Evolutionary conservation across 2,888 invertebrate genomes (phyloP), one percentile per base, ranked within the genome.

Genomic region (Agrochola lychnidis): DNA sequence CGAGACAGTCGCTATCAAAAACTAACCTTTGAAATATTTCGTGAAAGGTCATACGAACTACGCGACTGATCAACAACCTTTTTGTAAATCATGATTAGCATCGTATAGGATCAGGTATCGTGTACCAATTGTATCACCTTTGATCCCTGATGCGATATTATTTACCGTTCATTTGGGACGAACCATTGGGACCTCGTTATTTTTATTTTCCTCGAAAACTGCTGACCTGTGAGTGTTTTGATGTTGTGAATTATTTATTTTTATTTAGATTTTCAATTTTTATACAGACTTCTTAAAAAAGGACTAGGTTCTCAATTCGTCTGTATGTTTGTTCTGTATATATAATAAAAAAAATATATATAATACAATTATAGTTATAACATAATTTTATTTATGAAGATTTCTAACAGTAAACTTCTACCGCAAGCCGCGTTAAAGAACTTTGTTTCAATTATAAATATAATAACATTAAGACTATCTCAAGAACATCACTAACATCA

Each of bases 91-190:
- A 42, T 68, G 45, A 74, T 62, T 79, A 68, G 42, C 68, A 79
- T 79, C 51, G 51, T 16, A 45, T 30, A 63, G 56, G 40, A 9
- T 53, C n/a, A 14, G 30, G 51, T 66, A 57, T 51, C 62, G 36
- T 25, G 42, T 30, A 19, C 5, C 19, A 19, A 30, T 63, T 30
- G 16, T 1, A 63, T 70, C 40, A 62, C 42, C 67, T 81, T 81
- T 81, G 80, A 81, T 81, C 76, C 14, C 6, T 63, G 81, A 76
- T 40, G 70, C 76, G 68, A 59, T 53, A 16, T 53, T 81, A 64
- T 81, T 64, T 68, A 59, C 59, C 59, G 45, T 64, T 64, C 53
- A 56, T 81, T 76, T 56, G 76, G 66, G 30, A 56, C 36, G 10
- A 59, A 42, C 36, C 61, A 19, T 19, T 19, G 48, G 53, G 61